Conservation (phyloP, 2,888 invertebrate species). For the Seladonia tumulorum region DNA sequence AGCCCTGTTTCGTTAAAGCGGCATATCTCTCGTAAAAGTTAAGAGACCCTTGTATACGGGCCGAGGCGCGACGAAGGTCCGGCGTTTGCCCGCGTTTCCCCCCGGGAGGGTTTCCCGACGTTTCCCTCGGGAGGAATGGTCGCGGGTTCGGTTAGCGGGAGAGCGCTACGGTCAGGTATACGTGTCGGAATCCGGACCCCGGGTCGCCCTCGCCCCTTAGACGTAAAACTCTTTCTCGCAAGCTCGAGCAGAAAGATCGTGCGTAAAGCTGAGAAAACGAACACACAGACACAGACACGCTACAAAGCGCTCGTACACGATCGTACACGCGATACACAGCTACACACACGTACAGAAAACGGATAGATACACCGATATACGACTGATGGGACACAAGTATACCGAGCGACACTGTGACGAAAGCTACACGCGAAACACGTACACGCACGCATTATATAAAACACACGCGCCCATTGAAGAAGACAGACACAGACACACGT, state of each 20-base stretch:
- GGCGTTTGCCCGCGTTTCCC: conserved; percentile 30
- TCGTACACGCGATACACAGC: not conserved
- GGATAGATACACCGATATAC: not conserved
- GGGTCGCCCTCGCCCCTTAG: conserved; percentile 55
- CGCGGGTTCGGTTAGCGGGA: conserved; percentile 8
- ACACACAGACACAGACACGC: conserved; percentile 2
- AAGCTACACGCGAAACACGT: not conserved
- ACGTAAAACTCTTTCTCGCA: conserved; percentile 60
- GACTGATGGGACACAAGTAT: conserved; percentile 1
- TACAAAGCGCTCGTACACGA: not conserved
- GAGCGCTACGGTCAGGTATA: conserved; percentile 29
- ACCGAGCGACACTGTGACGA: not conserved
- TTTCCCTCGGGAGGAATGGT: conserved; percentile 8
- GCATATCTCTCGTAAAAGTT: conserved; percentile 67
- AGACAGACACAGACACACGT: not conserved
- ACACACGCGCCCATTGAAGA: not conserved
- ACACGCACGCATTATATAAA: not conserved
- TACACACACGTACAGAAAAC: conserved; percentile 1
- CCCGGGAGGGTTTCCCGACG: conserved; percentile 17
- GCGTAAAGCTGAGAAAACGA: conserved; percentile 54
- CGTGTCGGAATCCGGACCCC: conserved; percentile 56
- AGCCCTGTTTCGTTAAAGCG: conserved; percentile 57
- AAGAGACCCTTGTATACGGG: conserved; percentile 54
- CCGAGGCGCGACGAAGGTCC: conserved; percentile 55
- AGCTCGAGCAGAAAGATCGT: conserved; percentile 65